These are phyloP conservation scores for Pangasius krempfi DNA, from an alignment of 2,797 vertebrate species.

Conservation along the genomic window DNA sequence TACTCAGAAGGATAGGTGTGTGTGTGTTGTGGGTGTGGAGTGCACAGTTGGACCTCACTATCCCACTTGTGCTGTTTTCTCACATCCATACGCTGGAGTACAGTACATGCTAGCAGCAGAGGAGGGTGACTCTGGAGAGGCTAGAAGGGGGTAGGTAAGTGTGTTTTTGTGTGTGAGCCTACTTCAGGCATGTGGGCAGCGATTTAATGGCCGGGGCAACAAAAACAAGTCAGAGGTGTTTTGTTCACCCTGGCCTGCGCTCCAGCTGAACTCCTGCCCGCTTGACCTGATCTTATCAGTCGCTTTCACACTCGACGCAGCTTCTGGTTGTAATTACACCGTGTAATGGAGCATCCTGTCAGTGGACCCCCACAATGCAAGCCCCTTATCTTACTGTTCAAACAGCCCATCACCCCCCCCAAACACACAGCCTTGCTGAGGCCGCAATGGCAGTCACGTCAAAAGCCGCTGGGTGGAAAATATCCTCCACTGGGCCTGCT, in stretches of 20 bases:
- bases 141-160: neutral
- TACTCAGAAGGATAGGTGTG: slow-evolving; percentile 17
- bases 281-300: slow-evolving; percentile 75
- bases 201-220: slow-evolving; percentile 29
- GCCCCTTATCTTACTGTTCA: slow-evolving; percentile 46
- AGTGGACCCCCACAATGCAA: slow-evolving; percentile 60
- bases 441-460: slow-evolving; percentile 48
- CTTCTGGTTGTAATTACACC: slow-evolving; percentile 77
- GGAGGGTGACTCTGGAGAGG: neutral
- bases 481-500: neutral
- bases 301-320: slow-evolving; percentile 67
- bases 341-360: slow-evolving; percentile 70
- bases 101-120: slow-evolving; percentile 41
- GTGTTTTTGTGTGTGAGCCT: neutral
- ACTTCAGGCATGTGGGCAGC: slow-evolving; percentile 20
- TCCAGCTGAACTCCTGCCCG: slow-evolving; percentile 68
- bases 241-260: slow-evolving; percentile 46
- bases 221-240: slow-evolving; percentile 47
- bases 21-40: slow-evolving; percentile 37
- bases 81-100: slow-evolving; percentile 21
- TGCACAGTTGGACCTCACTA: slow-evolving; percentile 20
- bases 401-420: slow-evolving; percentile 22
- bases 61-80: slow-evolving; percentile 51
- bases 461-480: slow-evolving; percentile 47
- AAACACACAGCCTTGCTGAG: neutral